Base-by-base conservation (phyloP, 30 jellyfish, hydroid and myxozoan species). In the Haliclystus octoradiatus region DNA sequence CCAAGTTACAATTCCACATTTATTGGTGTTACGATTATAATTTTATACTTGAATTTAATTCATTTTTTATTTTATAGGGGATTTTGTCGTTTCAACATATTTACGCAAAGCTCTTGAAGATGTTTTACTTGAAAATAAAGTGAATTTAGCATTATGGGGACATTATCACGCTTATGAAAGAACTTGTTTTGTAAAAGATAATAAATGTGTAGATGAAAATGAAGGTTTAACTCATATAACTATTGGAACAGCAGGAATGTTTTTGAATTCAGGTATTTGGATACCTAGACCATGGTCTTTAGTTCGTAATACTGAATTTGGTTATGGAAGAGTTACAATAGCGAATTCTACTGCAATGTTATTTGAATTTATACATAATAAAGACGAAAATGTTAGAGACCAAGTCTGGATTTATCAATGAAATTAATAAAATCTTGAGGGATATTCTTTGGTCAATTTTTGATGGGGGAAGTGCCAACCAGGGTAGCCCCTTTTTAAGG, bases 141-240 rank as follows among this genome's bases (percentile, higher is more conserved):
- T 89, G 15, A 93, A 89, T 66, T 26, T 89, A 69, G 98, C 94
- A 24, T 78, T 89, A 61, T 89, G 95, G 95, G 85, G 95, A 1
- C 98, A 89, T 60, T 89, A 89, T 73, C 98, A 89, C 49, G 23
- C 95, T 32, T 89, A 89, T 60, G 98, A 89, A 49, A 80, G 98
- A 63, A 83, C 92, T 14, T 89, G 98, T 52, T 73, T 68, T 31
- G 95, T 89, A 3, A 71, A 83, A 78, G 60, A 71, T 49, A 73
- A 74, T 31, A 64, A 80, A 70, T 87, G 96, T 77, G 63, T 77
- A 4, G 83, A 80, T 13, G 94, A 79, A 46, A n/a, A n/a, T n/a
- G 57, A 19, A 40, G 96, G 96, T 68, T 65, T 75, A 29, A 49
- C 77, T 0, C 96, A 87, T 66, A 62, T 87, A 19, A 78, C 79